These are phyloP conservation scores for Micrastur ruficollis DNA, from an alignment of 2,797 vertebrate genomes.

Conservation along the genomic window DNA sequence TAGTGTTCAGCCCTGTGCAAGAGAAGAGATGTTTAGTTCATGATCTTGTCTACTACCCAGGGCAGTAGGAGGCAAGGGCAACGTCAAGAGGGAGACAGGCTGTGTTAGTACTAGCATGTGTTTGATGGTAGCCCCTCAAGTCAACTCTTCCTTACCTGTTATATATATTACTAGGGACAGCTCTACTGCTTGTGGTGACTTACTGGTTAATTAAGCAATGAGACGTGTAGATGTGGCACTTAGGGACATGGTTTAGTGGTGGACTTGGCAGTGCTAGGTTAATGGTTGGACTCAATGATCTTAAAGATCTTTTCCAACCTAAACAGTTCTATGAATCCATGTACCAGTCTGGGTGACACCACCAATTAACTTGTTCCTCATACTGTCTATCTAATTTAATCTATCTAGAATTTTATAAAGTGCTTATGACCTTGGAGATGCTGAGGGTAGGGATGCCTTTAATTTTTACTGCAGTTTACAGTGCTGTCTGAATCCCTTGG, in stretches of 20 bases:
- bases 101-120: neutral
- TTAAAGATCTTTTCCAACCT: too few relatives aligned
- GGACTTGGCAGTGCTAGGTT: too few relatives aligned
- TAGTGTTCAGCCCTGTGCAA: neutral
- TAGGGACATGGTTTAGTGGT: too few relatives aligned
- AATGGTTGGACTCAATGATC: too few relatives aligned
- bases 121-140: neutral
- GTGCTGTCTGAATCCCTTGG: neutral
- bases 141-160: neutral
- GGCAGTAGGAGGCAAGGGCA: neutral
- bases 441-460: neutral
- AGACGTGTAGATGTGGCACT: neutral
- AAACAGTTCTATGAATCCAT: neutral
- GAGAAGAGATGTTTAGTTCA: neutral
- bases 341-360: neutral
- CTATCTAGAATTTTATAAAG: neutral
- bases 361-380: neutral
- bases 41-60: neutral
- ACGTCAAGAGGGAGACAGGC: neutral
- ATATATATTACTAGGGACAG: neutral
- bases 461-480: neutral
- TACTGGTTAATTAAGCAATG: slow-evolving; percentile 23
- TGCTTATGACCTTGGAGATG: neutral
- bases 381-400: neutral
- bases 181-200: neutral